Evolutionary conservation across 2,797 vertebrate species (phyloP), one percentile per base, ranked within the genome.

Genomic region (Sebastes reedi): DNA sequence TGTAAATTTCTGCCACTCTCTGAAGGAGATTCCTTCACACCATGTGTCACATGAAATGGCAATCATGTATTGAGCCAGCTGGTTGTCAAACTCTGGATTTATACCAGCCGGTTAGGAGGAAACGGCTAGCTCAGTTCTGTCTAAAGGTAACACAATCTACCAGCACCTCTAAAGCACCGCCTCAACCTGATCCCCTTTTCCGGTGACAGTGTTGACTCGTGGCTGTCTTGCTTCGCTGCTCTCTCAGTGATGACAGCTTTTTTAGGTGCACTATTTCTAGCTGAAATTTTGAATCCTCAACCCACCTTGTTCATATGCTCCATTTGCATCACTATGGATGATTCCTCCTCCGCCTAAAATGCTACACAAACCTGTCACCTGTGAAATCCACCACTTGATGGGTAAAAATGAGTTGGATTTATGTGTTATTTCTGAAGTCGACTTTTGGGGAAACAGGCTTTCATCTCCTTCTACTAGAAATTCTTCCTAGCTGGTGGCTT

Each of bases 131-230:
- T 36, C 22, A 13, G 34, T 22, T 58, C 3, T 29, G 4, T 36
- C 42, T 30, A 64, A 34, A 61, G 8, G 18, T 42, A 42, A 29
- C 34, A 29, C 3, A 39, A 27, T 12, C 34, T 11, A 22, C 39
- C 39, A 42, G 39, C 39, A 6, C 39, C 39, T 42, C 13, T 42
- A 3, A 24, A 56, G 24, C 39, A n/a, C 65, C 68, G 80, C 84
- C 85, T 88, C 75, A 66, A 59, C 87, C 73, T 75, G 69, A 87
- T 89, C 27, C 75, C 11, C 22, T 75, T 75, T 81, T 65, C 61
- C 65, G 50, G 81, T 72, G 72, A 85, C 75, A 77, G 67, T 42
- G 81, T 77, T 83, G 83, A 87, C 76, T 83, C 85, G 42, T 75
- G 59, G 65, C 60, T 80, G 86, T 79, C 34, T 78, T 79, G 67